Percentiles rank a stretch among this genome's conserved stretches.
Evolutionary conservation across 2,888 invertebrate genomes (phyloP).

Genomic region (Hecatera dysodea): DNA sequence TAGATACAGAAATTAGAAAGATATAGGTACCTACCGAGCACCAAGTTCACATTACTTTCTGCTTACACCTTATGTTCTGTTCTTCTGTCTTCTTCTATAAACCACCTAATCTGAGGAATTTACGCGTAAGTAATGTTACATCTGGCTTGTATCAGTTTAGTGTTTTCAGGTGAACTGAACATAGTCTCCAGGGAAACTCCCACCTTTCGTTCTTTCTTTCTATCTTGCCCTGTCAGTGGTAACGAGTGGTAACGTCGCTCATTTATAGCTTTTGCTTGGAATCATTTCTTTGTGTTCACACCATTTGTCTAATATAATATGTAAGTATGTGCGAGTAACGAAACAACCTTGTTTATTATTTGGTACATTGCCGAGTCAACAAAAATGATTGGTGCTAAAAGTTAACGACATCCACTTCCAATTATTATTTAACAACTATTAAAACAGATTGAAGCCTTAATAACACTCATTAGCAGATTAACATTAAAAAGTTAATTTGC

Average conservation of each 20-base stretch:
- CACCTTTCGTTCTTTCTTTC: conserved; percentile 79
- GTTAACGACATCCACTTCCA: conserved; percentile 36
- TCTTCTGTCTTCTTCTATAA: too few species aligned
- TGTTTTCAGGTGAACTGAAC: conserved; percentile 65
- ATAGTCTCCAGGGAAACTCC: conserved; percentile 71
- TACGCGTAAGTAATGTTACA: conserved; percentile 29
- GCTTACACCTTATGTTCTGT: conserved; percentile 6
- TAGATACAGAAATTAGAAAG: background rate
- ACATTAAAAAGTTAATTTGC: conserved; percentile 21
- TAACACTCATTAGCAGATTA: conserved; percentile 32
- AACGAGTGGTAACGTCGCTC: conserved; percentile 76
- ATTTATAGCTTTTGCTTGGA: conserved; percentile 73
- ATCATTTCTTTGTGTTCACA: conserved; percentile 58
- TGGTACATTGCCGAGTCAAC: conserved; percentile 2
- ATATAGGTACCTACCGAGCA: background rate
- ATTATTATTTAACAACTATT: conserved; percentile 25
- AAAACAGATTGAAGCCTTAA: conserved; percentile 33
- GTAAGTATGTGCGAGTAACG: background rate
- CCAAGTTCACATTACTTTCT: background rate
- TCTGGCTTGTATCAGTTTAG: conserved; percentile 52
- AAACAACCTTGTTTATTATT: conserved; percentile 1
- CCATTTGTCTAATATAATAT: conserved; percentile 23
- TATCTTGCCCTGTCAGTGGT: conserved; percentile 76
- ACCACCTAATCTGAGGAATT: conserved; percentile 16
- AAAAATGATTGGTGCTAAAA: conserved; percentile 7